Percentiles rank a stretch among this genome's conserved stretches.
phyloP scores from a whole-genome alignment of 2,113 vertebrate species.

The Hassar affinis region DNA sequence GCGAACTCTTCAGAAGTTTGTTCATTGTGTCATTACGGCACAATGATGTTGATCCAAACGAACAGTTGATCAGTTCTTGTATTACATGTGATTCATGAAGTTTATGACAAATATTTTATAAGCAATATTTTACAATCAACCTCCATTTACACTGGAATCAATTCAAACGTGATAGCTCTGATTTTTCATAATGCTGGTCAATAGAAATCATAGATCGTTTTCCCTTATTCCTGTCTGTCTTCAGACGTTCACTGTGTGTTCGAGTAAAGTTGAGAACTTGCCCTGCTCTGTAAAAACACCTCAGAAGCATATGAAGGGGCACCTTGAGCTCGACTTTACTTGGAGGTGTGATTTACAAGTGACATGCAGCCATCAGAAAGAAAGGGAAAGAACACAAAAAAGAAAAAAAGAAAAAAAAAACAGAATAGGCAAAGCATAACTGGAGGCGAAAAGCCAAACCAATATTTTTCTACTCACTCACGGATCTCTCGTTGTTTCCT shows the following conservation, averaged over 20 bases:
- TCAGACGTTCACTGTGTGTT: background rate
- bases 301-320: slow-evolving; percentile 69
- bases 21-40: background rate
- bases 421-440: slow-evolving; percentile 48
- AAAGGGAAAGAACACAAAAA: slow-evolving; percentile 29
- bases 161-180: slow-evolving; percentile 26
- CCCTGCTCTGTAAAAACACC: slow-evolving; percentile 57
- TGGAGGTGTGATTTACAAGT: slow-evolving; percentile 68
- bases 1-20: slow-evolving; percentile 2
- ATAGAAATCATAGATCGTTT: slow-evolving; percentile 7
- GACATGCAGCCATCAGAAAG: slow-evolving; percentile 55
- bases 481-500: slow-evolving; percentile 34
- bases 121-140: slow-evolving; percentile 26
- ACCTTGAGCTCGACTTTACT: slow-evolving; percentile 66
- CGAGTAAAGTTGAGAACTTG: slow-evolving; percentile 51
- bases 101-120: slow-evolving; percentile 35
- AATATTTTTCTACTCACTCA: slow-evolving; percentile 52
- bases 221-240: background rate
- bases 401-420: slow-evolving; percentile 46
- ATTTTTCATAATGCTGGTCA: slow-evolving; percentile 33
- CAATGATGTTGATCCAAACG: background rate
- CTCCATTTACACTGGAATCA: slow-evolving; percentile 18
- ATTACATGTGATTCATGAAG: background rate
- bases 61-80: background rate
- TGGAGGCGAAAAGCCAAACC: slow-evolving; percentile 50